Base-by-base conservation (phyloP, 2,797 vertebrate genomes). In the Jordanella pulchra region DNA sequence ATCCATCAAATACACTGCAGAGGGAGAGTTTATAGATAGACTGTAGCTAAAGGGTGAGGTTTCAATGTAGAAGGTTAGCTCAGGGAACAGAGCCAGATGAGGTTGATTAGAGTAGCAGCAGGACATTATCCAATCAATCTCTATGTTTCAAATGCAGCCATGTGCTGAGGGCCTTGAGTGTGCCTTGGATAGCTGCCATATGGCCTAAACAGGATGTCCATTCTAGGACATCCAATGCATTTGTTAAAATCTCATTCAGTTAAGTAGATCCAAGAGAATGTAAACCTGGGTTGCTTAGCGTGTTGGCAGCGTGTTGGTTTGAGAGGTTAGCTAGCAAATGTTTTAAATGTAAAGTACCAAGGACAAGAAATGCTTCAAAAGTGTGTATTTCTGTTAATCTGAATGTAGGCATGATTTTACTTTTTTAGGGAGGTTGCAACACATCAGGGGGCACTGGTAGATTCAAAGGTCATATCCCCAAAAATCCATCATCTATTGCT, bases 401-500 rank as follows among this genome's bases (percentile, higher is more conserved):
- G 14, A 1, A n/a, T 18, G 7, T 17, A 27, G 15, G n/a, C 27
- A 42, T 67, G 50, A 25, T 35, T 15, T 5, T 23, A 12, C 25
- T 32, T 39, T 67, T 50, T 28, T 23, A 58, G 21, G n/a, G 27
- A 51, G 23, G 4, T 23, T 21, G 7, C 13, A 51, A 53, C n/a
- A 50, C 54, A 47, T 15, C 2, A 1, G 7, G 11, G n/a, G 17
- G 28, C 1, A 61, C 48, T 32, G 7, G 9, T 18, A 53, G 48
- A 51, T n/a, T 42, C 42, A 78, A 32, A 55, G 13, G 42, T 65
- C 15, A 7, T 28, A n/a, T 3, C 54, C 28, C 17, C 15, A 30
- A 72, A 63, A 69, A 76, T 68, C 68, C 27, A 11, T 63, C 14
- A 65, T 27, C 54, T 3, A 21, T 48, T 55, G 45, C 12, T 63